A percentile compares a stretch with the other conserved stretches of the same genome.
Evolutionary conservation across 1,140 invertebrate species (phyloP).

Genomic region (Mamestra configurata): DNA sequence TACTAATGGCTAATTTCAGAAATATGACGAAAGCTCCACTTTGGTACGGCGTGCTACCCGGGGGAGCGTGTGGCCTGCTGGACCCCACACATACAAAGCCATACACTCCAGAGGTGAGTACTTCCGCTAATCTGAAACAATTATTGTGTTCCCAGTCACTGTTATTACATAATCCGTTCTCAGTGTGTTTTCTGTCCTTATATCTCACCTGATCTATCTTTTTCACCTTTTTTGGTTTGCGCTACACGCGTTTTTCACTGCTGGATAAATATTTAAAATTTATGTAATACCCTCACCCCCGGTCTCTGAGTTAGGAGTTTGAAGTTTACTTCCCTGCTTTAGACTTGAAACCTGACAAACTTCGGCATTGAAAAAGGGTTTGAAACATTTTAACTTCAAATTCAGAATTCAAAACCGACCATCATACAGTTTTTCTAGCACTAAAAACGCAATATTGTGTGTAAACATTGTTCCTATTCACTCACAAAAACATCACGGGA

Average conservation of each 20-base stretch:
- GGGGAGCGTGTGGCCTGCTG: constrained; percentile 78
- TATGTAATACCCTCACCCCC: too few species aligned
- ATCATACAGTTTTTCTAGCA: background rate
- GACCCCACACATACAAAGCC: constrained; percentile 74
- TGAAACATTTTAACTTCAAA: background rate
- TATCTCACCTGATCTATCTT: background rate
- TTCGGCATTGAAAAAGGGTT: too few species aligned
- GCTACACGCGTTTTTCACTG: background rate
- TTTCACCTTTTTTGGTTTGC: background rate
- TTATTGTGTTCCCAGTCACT: too few species aligned
- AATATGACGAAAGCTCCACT: constrained; percentile 68
- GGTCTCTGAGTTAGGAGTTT: too few species aligned
- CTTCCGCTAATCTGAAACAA: too few species aligned
- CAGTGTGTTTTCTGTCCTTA: background rate
- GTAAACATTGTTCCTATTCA: constrained; percentile 14
- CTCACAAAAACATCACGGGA: constrained; percentile 23
- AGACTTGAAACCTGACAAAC: too few species aligned
- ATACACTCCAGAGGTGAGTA: constrained; percentile 78
- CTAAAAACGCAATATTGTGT: background rate
- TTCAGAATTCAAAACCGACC: background rate
- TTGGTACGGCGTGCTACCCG: constrained; percentile 78
- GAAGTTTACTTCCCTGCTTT: too few species aligned
- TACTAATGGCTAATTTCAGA: constrained; percentile 49
- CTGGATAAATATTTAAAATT: background rate
- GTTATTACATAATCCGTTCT: background rate